Evolutionary conservation across 2,797 vertebrate genomes (phyloP), one percentile per base, ranked within the genome.

Genomic region (Lithobates sylvaticus): DNA sequence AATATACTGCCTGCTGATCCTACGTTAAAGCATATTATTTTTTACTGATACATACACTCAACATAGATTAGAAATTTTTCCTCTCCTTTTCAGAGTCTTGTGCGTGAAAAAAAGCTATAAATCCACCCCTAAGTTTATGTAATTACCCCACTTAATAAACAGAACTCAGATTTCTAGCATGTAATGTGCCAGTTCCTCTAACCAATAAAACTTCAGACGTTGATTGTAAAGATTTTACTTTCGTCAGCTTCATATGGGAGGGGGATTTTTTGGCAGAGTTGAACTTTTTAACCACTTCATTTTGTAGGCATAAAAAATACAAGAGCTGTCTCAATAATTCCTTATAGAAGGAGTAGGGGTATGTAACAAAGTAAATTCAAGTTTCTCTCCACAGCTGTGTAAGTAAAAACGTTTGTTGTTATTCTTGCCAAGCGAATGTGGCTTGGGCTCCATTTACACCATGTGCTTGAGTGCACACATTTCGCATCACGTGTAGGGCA

Each of bases 181-280:
- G 76, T 73, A 50, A 29, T 15, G 18, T 78, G 42, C 69, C 83
- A 78, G 47, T 58, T 64, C 47, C 36, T 61, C 64, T 84, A 72
- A 69, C 54, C 83, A 65, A 78, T 84, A 84, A 84, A 78, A 78
- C 50, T 64, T 34, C 29, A 78, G 76, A 44, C 69, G 15, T 65
- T 36, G 73, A 67, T 61, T 74, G 50, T 65, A 78, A 54, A 79
- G 36, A 16, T 54, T 54, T 47, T 54, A 85, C 69, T 78, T 47
- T 74, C 61, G 15, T 69, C 21, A 8, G 47, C 44, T 32, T 47
- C 67, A 47, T 39, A 71, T 54, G 84, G 71, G 58, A 78, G 76
- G 78, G 84, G 84, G 76, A 72, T 85, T 79, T 79, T 80, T 74
- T 85, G 84, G 84, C 84, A 85, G 58, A 80, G 6, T 15, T 73